A percentile compares a stretch with the other conserved stretches of the same genome.
Evolutionary conservation across 2,888 invertebrate species (phyloP).

Genomic region (Drosophila bunnanda): DNA sequence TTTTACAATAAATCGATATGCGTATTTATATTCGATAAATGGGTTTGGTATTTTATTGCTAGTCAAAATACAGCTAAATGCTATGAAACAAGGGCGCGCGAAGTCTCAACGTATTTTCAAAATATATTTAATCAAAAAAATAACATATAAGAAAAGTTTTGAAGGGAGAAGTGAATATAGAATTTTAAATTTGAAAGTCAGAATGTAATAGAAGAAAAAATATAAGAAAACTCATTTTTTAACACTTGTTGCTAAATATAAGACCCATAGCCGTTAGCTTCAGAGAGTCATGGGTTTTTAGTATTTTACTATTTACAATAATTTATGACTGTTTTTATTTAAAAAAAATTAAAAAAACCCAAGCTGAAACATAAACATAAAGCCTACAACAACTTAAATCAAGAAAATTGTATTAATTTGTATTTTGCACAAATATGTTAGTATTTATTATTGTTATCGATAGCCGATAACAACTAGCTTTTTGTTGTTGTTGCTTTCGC

Average conservation of each 20-base stretch:
- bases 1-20: background rate
- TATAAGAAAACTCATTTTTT: too few species aligned
- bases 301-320: background rate
- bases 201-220: too few species aligned
- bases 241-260: background rate
- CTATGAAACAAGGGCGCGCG: background rate
- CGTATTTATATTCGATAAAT: background rate
- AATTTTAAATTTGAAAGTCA: too few species aligned
- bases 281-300: background rate
- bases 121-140: background rate
- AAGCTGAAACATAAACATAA: rapidly evolving
- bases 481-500: background rate
- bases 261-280: background rate
- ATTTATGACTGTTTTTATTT: rapidly evolving
- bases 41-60: background rate
- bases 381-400: rapidly evolving
- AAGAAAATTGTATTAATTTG: background rate
- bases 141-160: too few species aligned
- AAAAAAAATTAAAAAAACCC: background rate
- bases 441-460: background rate
- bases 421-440: background rate
- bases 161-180: background rate
- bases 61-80: too few species aligned
- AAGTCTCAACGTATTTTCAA: background rate
- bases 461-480: background rate